phyloP scores from a whole-genome alignment of 2,113 vertebrate genomes.

The Cavia porcellus region DNA sequence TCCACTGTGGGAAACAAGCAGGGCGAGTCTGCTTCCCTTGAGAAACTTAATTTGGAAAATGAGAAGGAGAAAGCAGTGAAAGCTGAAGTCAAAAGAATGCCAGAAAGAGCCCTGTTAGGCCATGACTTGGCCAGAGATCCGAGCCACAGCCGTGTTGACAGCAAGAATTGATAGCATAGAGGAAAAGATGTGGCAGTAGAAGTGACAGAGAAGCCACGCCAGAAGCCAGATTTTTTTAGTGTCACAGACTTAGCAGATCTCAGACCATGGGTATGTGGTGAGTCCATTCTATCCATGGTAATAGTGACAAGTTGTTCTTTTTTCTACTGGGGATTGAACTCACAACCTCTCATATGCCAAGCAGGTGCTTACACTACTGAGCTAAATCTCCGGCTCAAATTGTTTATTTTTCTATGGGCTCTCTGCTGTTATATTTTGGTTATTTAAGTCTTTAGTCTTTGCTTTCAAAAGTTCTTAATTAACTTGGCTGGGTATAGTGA shows the following conservation, averaged over 20 bases:
- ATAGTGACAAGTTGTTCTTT: neutral
- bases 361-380: too few relatives aligned
- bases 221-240: neutral
- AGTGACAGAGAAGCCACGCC: neutral
- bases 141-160: neutral
- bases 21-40: neutral
- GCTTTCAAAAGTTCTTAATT: neutral
- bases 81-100: neutral
- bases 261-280: neutral
- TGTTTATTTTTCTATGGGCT: neutral
- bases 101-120: neutral
- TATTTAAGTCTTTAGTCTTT: neutral
- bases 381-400: too few relatives aligned
- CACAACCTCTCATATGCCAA: too few relatives aligned
- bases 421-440: neutral
- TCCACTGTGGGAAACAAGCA: neutral
- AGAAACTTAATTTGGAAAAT: constrained; percentile 4
- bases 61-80: neutral
- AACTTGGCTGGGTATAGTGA: neutral
- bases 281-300: neutral
- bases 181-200: neutral
- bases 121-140: neutral
- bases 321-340: too few relatives aligned
- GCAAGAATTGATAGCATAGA: neutral
- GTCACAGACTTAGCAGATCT: neutral